Evolutionary conservation across 2,113 vertebrate genomes (phyloP), one percentile per base, ranked within the genome.

Genomic region (Pseudorasbora parva): DNA sequence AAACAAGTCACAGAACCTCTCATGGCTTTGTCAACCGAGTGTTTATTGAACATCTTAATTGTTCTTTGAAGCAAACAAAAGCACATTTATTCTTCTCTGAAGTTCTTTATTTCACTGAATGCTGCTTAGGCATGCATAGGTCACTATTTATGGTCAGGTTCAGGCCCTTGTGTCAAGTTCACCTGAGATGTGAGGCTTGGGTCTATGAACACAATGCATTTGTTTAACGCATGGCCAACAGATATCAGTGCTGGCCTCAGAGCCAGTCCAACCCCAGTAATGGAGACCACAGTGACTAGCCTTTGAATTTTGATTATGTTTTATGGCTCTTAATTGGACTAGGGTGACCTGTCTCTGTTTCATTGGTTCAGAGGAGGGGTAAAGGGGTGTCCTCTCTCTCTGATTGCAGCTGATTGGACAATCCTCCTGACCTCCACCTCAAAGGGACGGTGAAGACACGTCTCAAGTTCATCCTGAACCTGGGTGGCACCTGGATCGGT

Each of bases 401-500:
- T 88, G 87, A 86, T 78, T 87, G 88, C 88, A 33, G 83, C 85
- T 59, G 85, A 91, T 90, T 90, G 81, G 86, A 72, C 14, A 81
- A 69, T 91, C 88, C 87, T 87, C 89, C 87, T 93, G 93, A 94
- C 94, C 94, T 93, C 89, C 90, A 88, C 88, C 90, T 90, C 90
- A 86, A 77, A 85, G 78, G 91, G 94, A 94, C 92, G 89, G 91
- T 93, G 91, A 92, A 90, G 93, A 92, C 93, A 92, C 89, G 87
- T 93, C 93, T 94, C 93, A 94, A 94, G 94, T 94, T 94, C 94
- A 94, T 92, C 87, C 76, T 92, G 89, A 90, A 89, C 92, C 85
- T 94, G 94, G 94, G 94, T 94, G 94, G 94, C 88, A 93, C 49
- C 75, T 81, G 84, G 92, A 93, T 94, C 93, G 86, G 85, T 85